phyloP scores from a whole-genome alignment of 2,797 vertebrate genomes.

The Argya squamiceps region DNA sequence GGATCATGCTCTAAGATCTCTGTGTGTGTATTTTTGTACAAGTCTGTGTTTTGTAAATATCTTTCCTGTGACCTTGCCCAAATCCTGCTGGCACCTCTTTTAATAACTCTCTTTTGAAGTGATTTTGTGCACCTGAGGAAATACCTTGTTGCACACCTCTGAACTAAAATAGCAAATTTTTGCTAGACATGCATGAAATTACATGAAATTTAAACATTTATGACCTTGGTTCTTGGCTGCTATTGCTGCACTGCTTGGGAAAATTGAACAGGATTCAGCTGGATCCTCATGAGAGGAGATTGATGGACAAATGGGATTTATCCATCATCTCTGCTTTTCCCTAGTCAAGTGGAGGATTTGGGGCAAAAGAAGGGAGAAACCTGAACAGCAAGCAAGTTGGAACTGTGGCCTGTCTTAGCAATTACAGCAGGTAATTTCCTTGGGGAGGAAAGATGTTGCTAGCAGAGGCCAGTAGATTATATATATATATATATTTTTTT shows the following conservation, averaged over 20 bases:
- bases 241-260: not conserved
- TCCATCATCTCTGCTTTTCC: not conserved
- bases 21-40: not conserved
- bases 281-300: not conserved
- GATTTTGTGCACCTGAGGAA: not conserved
- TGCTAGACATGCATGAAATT: constrained; percentile 4
- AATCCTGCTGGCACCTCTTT: not conserved
- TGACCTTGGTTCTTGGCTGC: not conserved
- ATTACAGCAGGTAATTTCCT: not conserved
- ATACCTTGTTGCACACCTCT: not conserved
- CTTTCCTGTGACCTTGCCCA: not conserved
- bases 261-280: not conserved
- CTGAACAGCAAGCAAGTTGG: not conserved
- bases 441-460: not conserved
- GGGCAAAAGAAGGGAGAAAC: not conserved
- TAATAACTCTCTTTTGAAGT: not conserved
- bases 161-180: not conserved
- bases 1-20: not conserved
- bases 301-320: not conserved
- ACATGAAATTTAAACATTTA: constrained; percentile 6
- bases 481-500: too few species aligned
- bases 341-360: not conserved
- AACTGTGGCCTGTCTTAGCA: not conserved
- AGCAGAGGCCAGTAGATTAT: not conserved
- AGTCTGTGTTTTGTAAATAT: not conserved